phyloP scores from a whole-genome alignment of 23 tunicate genomes.

The Phallusia fumigata region DNA sequence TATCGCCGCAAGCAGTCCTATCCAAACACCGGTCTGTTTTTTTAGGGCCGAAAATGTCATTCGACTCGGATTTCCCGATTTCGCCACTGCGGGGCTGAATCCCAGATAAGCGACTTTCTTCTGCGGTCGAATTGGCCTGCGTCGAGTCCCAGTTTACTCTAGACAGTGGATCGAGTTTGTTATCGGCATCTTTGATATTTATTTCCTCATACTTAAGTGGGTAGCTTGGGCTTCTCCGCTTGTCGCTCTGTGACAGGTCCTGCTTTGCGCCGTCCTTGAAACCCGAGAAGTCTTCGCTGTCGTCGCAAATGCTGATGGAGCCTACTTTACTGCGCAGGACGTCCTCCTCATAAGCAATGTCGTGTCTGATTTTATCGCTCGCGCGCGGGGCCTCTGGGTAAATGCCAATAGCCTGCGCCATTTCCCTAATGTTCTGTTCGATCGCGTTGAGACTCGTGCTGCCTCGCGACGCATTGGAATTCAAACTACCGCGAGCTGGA shows the following conservation, averaged over 20 bases:
- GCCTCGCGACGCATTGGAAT: not conserved
- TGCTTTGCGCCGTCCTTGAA: not conserved
- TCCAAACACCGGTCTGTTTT: slow-evolving; percentile 4
- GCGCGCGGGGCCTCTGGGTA: not conserved
- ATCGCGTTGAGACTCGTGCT: not conserved
- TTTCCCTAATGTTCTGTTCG: slow-evolving; percentile 1
- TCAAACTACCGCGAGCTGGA: not conserved
- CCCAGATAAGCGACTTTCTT: not conserved
- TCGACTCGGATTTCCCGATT: not conserved
- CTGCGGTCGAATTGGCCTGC: not conserved
- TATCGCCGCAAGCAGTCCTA: slow-evolving; percentile 10
- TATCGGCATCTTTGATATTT: slow-evolving; percentile 5
- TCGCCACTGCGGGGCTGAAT: slow-evolving; percentile 3
- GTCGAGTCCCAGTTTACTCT: not conserved
- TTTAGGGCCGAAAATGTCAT: slow-evolving; percentile 9
- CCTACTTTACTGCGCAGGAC: slow-evolving; percentile 32
- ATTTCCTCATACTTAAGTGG: not conserved
- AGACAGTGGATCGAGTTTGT: not conserved
- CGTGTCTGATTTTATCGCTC: slow-evolving; percentile 10
- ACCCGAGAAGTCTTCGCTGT: not conserved
- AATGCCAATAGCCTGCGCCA: slow-evolving; percentile 12
- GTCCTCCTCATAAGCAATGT: slow-evolving; percentile 23
- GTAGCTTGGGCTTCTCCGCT: not conserved
- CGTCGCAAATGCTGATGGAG: slow-evolving; percentile 32
- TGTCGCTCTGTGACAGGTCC: not conserved